Base-by-base conservation (phyloP, 2,113 vertebrate species). In the Sorex fumeus region DNA sequence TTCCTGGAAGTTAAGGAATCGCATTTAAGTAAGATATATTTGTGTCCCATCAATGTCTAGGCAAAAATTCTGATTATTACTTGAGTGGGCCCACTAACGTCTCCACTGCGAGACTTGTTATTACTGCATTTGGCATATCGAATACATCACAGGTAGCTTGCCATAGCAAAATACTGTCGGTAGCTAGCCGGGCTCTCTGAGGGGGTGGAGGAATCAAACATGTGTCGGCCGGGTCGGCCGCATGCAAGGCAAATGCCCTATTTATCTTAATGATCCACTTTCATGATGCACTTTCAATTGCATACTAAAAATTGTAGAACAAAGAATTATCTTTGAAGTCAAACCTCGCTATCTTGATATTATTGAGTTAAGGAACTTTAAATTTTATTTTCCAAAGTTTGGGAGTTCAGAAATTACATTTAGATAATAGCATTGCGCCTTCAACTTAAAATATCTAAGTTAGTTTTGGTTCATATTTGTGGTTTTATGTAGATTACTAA, bases 401-500 rank as follows among this genome's bases (percentile, higher is more conserved):
- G 18, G 50, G 45, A 75, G 21, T 53, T 92, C 93, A 76, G n/a
- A 34, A 95, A 71, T 67, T 79, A 10, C 32, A 57, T 75, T 69
- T 84, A 60, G 83, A 7, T 71, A 79, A 84, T 25, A 84, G 32
- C 36, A 74, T 79, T 75, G 40, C 80, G 79, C 19, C 40, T 60
- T 93, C 75, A 79, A 36, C 60, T 90, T 88, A 88, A 93, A 85
- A 88, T 43, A 70, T 79, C 80, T 90, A 88, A 82, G 88, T 67
- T 78, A 80, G 45, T 90, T 78, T 81, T 43, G 21, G 88, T 88
- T 92, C 72, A 87, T 50, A 91, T 27, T 53, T 82, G 9, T 25
- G 27, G 2, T 53, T 76, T 50, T n/a, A 83, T 8, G 93, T 45
- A 50, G 74, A 91, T 62, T 91, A 62, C 75, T 86, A 86, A 32